These are phyloP conservation scores for Spilogale gracilis DNA, from an alignment of 2,113 vertebrate species.

Conservation along the genomic window DNA sequence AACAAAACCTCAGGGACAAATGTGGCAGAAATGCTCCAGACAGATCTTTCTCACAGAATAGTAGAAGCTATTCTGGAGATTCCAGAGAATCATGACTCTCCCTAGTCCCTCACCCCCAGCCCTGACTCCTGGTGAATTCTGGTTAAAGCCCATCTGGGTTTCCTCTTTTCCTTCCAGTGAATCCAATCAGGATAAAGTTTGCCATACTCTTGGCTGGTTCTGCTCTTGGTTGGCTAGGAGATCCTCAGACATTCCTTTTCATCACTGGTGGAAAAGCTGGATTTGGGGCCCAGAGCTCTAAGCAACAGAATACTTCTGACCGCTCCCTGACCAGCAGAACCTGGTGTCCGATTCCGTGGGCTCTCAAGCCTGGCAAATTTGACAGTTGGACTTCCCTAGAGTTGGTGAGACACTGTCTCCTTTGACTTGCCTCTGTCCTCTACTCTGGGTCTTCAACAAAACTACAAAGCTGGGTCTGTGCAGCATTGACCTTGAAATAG, in stretches of 20 bases:
- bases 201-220: background rate
- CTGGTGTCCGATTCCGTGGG: background rate
- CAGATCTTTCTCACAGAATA: background rate
- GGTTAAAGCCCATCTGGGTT: too few species aligned
- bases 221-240: background rate
- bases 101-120: background rate
- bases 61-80: too few species aligned
- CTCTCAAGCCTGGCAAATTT: background rate
- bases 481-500: background rate
- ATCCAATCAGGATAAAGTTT: background rate
- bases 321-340: background rate
- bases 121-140: background rate
- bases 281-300: background rate
- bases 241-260: background rate
- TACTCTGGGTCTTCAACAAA: background rate
- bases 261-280: background rate
- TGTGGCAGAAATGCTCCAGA: background rate
- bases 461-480: too few species aligned
- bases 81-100: background rate
- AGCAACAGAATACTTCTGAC: background rate
- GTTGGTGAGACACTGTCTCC: background rate
- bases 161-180: background rate
- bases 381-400: background rate
- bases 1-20: background rate
- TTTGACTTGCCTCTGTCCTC: background rate